A percentile compares a stretch with the other conserved stretches of the same genome.
Evolutionary conservation across 2,113 vertebrate genomes (phyloP).

Genomic region (Melanostigma gelatinosum): DNA sequence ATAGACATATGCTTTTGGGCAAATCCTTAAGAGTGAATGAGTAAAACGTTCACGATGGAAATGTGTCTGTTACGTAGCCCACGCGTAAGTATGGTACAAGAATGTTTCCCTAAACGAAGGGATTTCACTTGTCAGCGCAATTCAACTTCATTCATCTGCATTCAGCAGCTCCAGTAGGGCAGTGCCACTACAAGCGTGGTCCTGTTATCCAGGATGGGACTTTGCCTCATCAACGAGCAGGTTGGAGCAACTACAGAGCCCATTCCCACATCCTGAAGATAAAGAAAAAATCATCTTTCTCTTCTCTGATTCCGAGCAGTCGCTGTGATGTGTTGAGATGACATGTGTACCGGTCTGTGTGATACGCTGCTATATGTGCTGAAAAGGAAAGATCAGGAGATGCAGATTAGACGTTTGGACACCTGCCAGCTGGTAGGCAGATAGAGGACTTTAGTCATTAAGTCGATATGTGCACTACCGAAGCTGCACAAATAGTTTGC

Average conservation of each 20-base stretch:
- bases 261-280: slow-evolving; percentile 9
- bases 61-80: background rate
- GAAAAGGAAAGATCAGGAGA: slow-evolving; percentile 28
- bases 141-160: slow-evolving; percentile 40
- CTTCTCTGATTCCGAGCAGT: slow-evolving; percentile 14
- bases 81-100: background rate
- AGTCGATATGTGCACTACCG: slow-evolving; percentile 34
- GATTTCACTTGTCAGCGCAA: slow-evolving; percentile 5
- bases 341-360: background rate
- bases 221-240: slow-evolving; percentile 49
- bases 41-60: background rate
- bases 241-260: slow-evolving; percentile 33
- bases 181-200: slow-evolving; percentile 15
- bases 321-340: slow-evolving; percentile 24
- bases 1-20: background rate
- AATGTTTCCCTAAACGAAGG: background rate
- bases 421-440: slow-evolving; percentile 53
- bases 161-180: slow-evolving; percentile 11
- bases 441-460: slow-evolving; percentile 68
- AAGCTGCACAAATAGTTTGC: slow-evolving; percentile 40
- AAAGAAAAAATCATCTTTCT: slow-evolving; percentile 11
- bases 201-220: slow-evolving; percentile 36
- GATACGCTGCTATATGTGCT: slow-evolving; percentile 6
- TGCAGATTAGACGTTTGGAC: slow-evolving; percentile 60
- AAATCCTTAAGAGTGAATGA: background rate